Percentiles rank a stretch among this genome's conserved stretches.
phyloP scores from a whole-genome alignment of 2,797 vertebrate species.

The Notamacropus eugenii region DNA sequence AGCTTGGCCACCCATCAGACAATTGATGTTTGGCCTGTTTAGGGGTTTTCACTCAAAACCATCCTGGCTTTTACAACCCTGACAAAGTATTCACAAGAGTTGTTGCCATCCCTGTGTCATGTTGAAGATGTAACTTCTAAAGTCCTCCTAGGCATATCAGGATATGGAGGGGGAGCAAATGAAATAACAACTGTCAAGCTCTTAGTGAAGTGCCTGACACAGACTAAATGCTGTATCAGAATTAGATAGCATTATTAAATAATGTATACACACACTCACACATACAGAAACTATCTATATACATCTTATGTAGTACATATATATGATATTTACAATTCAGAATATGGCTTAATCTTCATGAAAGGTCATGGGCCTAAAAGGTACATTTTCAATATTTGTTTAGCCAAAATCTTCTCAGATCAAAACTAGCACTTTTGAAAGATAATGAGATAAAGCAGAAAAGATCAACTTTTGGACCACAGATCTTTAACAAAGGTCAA shows the following conservation, averaged over 20 bases:
- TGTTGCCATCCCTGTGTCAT: background rate
- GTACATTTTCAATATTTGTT: background rate
- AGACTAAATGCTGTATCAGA: background rate
- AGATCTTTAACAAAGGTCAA: background rate
- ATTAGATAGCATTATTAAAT: background rate
- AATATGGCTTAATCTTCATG: background rate
- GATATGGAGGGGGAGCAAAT: background rate
- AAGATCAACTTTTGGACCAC: background rate
- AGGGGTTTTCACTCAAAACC: background rate
- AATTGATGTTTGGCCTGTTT: background rate
- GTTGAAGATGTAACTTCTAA: background rate
- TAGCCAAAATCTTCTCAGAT: background rate
- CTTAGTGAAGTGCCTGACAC: background rate
- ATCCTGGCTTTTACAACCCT: background rate
- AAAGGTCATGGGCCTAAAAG: background rate
- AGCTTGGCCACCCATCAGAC: background rate
- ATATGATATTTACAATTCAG: background rate
- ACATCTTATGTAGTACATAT: too few relatives aligned
- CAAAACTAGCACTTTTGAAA: background rate
- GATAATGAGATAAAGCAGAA: background rate
- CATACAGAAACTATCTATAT: too few relatives aligned
- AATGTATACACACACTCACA: too few relatives aligned
- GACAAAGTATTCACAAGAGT: background rate
- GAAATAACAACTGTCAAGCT: background rate
- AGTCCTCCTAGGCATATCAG: background rate